Percentiles rank a stretch among this genome's conserved stretches.
These are phyloP conservation scores for Alviniconcha marisindica DNA, from an alignment of 1,140 invertebrate genomes.

Conservation along the genomic window DNA sequence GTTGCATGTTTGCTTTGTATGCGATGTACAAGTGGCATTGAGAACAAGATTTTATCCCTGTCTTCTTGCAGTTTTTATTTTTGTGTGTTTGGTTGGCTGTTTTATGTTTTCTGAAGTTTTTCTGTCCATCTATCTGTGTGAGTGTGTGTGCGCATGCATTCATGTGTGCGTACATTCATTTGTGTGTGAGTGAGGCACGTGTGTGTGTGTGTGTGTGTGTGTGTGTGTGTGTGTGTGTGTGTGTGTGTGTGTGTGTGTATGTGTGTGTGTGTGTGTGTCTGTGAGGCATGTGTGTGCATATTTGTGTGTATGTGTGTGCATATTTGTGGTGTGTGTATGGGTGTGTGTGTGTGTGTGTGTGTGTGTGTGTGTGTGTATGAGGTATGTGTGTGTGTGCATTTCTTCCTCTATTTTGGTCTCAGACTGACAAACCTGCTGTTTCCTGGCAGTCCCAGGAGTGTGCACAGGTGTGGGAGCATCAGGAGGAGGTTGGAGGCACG, in stretches of 20 bases:
- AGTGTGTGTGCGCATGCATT: not conserved
- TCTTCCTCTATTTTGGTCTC: not conserved
- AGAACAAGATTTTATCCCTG: not conserved
- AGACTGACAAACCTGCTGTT: too few species aligned
- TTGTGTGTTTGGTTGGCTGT: too few species aligned
- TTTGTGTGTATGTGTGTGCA: too few species aligned
- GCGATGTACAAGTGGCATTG: not conserved
- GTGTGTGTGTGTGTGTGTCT: not conserved
- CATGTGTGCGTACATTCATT: not conserved
- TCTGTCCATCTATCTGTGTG: slow-evolving; percentile 9
- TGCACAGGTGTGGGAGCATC: too few species aligned
- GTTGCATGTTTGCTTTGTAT: not conserved
- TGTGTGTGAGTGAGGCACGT: not conserved
- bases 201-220: slow-evolving; percentile 1
- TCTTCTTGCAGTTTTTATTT: not conserved
- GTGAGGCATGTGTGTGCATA: not conserved
- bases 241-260: slow-evolving; percentile 15
- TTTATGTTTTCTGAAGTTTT: too few species aligned
- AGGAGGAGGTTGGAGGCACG: too few species aligned
- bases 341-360: slow-evolving; percentile 16
- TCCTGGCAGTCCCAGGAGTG: too few species aligned
- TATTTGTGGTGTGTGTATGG: not conserved
- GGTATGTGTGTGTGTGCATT: not conserved
- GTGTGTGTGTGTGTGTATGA: not conserved
- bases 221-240: slow-evolving; percentile 22